Base-by-base conservation (phyloP, 2,888 invertebrate species). In the Onthophagus sagittarius region DNA sequence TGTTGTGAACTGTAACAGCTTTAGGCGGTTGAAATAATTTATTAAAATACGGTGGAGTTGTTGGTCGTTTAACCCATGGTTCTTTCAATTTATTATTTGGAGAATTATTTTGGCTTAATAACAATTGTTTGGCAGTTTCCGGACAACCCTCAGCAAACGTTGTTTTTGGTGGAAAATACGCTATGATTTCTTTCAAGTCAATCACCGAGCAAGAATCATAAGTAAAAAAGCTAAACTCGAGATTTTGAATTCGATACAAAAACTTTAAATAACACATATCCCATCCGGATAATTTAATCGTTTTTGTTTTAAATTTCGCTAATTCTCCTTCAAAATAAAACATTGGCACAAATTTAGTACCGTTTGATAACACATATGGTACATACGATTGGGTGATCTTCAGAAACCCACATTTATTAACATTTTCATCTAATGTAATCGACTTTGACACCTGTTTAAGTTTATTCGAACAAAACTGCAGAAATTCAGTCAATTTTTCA, bases 101-200 rank as follows among this genome's bases (percentile, higher is more conserved):
- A 32, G 71, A 62, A n/a, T 71, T 31, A 9, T 7, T 11, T 53
- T 53, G 39, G 5, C 5, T 32, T 31, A 67, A 23, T n/a, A 67
- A 67, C 7, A 9, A 3, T 13, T 67, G 31, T 31, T 15, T 23
- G 3, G 94, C 91, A 74, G 94, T 93, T 86, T 95, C 95, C 83
- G 96, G 96, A 96, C 96, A 96, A 84, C 96, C 96, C 81, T 96
- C 95, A 83, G 96, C 96, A 82, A 96, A 96, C 79, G 93, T 91
- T 0, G 96, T 96, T 23, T 94, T 94, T 6, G 93, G 93, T 0
- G 95, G 95, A 81, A 96, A 96, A 83, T 96, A 96, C 84, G 94
- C 94, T 83, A 94, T 94, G 79, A 96, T 95, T 85, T 96, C 96
- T 63, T 93, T 91, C 79, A 96, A 88, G 87, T 95, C 95, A 75